These are phyloP conservation scores for Zaprionus vittiger DNA, from an alignment of 1,140 invertebrate genomes.

Conservation along the genomic window DNA sequence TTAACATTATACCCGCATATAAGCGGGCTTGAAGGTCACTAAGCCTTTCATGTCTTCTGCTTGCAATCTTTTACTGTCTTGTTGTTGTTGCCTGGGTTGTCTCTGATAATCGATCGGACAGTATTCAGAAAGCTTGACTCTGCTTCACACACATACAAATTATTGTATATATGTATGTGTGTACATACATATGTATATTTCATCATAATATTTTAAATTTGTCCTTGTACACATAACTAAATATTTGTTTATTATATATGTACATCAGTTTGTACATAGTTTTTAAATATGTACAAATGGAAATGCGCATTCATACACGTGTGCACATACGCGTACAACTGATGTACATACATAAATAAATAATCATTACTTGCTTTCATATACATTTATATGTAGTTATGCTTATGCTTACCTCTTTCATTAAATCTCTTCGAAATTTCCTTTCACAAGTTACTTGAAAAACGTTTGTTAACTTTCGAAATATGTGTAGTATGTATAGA, in stretches of 20 bases:
- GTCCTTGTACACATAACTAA: slow-evolving; percentile 25
- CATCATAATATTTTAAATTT: slow-evolving; percentile 3
- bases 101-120: slow-evolving; percentile 69
- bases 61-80: slow-evolving; percentile 56
- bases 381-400: not conserved
- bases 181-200: not conserved
- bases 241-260: not conserved
- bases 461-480: slow-evolving; percentile 49
- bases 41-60: slow-evolving; percentile 78
- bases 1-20: slow-evolving; percentile 43
- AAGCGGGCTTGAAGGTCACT: slow-evolving; percentile 79
- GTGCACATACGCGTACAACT: not conserved
- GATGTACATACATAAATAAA: not conserved
- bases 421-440: slow-evolving; percentile 61
- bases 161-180: not conserved
- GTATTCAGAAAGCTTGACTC: slow-evolving; percentile 66
- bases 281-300: not conserved
- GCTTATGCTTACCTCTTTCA: slow-evolving; percentile 67
- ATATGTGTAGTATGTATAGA: slow-evolving; percentile 26
- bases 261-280: not conserved
- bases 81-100: slow-evolving; percentile 49
- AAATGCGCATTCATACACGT: not conserved
- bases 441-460: slow-evolving; percentile 58
- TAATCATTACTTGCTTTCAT: not conserved
- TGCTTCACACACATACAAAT: slow-evolving; percentile 47